These are phyloP conservation scores for Apamea epomidion DNA, from an alignment of 2,888 invertebrate species.

Conservation along the genomic window DNA sequence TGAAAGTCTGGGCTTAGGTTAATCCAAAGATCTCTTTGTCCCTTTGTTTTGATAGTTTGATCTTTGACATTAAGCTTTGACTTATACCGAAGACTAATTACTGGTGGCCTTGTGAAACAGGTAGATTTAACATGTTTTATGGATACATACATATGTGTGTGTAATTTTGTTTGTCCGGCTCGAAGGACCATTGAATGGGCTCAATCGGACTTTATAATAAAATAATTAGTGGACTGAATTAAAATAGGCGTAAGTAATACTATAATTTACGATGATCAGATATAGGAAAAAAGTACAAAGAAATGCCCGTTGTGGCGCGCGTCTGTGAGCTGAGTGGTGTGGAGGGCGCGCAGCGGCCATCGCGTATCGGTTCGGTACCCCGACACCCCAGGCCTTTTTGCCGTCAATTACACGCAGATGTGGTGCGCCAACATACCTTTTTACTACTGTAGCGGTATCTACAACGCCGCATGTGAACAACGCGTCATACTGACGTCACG, in stretches of 20 bases:
- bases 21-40: not conserved
- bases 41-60: not conserved
- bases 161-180: not conserved
- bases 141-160: not conserved
- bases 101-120: not conserved
- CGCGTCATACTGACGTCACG: too few relatives aligned
- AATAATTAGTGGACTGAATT: not conserved
- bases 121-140: not conserved
- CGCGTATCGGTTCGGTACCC: not conserved
- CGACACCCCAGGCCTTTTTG: not conserved
- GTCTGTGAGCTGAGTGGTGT: not conserved
- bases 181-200: not conserved
- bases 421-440: not conserved
- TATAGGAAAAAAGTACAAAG: not conserved
- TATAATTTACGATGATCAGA: not conserved
- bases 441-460: too few relatives aligned
- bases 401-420: not conserved
- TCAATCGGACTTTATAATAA: not conserved
- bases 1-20: not conserved
- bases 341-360: not conserved
- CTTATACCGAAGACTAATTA: not conserved
- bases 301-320: not conserved
- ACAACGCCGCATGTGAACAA: too few relatives aligned
- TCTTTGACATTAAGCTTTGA: conserved; percentile 6
- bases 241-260: not conserved